Evolutionary conservation across 2,888 invertebrate species (phyloP).

Genomic region (Caenorhabditis doughertyi): DNA sequence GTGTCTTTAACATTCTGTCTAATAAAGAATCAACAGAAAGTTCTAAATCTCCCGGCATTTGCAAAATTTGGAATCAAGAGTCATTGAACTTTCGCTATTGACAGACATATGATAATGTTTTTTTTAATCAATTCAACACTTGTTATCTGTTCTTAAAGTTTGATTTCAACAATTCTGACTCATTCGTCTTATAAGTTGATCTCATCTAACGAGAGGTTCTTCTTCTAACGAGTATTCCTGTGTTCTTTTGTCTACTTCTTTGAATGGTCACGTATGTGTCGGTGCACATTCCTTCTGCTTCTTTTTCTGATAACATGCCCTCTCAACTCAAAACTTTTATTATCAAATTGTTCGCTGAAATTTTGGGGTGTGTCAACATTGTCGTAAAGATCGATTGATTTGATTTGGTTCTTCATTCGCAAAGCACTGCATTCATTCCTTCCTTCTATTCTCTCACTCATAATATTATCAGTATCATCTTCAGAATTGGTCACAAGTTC

Average conservation of each 20-base stretch:
- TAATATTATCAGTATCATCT: conserved; percentile 9
- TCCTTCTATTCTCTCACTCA: conserved; percentile 10
- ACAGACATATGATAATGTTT: background rate
- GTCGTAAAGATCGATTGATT: conserved; percentile 34
- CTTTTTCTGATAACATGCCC: conserved; percentile 17
- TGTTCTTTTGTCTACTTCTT: background rate
- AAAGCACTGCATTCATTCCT: conserved; percentile 9
- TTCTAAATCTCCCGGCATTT: background rate
- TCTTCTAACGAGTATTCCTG: background rate
- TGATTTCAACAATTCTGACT: conserved; percentile 5
- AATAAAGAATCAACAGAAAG: background rate
- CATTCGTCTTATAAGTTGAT: background rate
- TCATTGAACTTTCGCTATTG: background rate
- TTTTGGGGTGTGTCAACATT: conserved; percentile 22
- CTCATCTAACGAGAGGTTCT: background rate
- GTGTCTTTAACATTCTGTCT: background rate
- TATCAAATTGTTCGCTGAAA: conserved; percentile 36
- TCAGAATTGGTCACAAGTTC: conserved; percentile 46
- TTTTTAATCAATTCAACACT: background rate
- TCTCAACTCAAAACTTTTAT: conserved; percentile 21
- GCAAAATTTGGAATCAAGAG: background rate
- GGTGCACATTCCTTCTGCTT: conserved; percentile 6
- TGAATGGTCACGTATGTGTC: conserved; percentile 10
- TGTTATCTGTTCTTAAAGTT: background rate
- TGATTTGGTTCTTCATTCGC: conserved; percentile 5